These are phyloP conservation scores for Rhingia rostrata DNA, from an alignment of 2,888 invertebrate species.

Conservation along the genomic window DNA sequence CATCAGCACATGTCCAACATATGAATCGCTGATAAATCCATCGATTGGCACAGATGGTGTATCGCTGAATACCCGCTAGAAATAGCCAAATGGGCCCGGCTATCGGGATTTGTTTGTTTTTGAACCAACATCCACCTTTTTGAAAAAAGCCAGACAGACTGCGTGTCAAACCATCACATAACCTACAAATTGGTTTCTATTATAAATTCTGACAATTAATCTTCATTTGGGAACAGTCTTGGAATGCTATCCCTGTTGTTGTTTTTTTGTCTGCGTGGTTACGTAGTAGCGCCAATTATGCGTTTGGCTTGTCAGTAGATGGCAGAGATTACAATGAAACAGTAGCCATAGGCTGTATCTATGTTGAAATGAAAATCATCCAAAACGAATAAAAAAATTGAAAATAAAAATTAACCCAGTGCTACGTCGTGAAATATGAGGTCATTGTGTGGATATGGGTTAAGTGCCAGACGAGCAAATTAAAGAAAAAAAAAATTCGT, in stretches of 20 bases:
- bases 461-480: conserved; percentile 58
- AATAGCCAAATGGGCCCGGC: conserved; percentile 38
- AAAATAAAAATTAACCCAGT: conserved; percentile 10
- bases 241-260: conserved; percentile 18
- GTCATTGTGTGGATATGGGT: conserved; percentile 62
- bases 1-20: conserved; percentile 48
- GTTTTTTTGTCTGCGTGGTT: neutral
- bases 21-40: conserved; percentile 53
- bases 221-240: neutral
- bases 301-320: conserved; percentile 46
- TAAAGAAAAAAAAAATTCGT: conserved; percentile 37
- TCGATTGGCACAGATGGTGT: conserved; percentile 56
- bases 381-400: conserved; percentile 25
- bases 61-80: conserved; percentile 24
- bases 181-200: conserved; percentile 39
- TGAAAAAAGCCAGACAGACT: neutral
- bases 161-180: conserved; percentile 23
- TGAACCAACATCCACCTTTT: neutral
- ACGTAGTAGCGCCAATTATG: conserved; percentile 45
- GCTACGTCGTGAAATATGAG: conserved; percentile 37
- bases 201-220: conserved; percentile 31
- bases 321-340: conserved; percentile 54
- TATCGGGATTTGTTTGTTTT: neutral
- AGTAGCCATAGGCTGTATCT: conserved; percentile 15
- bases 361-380: conserved; percentile 34